Base-by-base conservation (phyloP, 2,888 invertebrate species). In the Dichetophora obliterata region DNA sequence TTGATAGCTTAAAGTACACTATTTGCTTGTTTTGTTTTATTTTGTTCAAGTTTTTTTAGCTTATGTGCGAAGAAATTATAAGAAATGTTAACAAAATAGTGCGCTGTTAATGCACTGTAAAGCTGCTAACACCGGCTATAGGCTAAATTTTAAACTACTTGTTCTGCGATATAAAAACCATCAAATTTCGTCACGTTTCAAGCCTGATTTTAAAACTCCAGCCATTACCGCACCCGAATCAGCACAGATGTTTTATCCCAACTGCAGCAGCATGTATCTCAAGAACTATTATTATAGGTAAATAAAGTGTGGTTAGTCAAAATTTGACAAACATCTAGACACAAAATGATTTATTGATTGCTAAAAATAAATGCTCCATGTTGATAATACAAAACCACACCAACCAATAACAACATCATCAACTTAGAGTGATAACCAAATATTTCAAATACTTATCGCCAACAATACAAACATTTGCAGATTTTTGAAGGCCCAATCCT, bases 241-340 rank as follows among this genome's bases (percentile, higher is more conserved):
- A 34, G 34, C 63, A 31, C 16, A 8, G 31, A 63, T 87, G 86
- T 87, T 87, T 78, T 87, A 87, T 76, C 84, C 86, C 3, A 87
- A 87, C 78, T 87, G 87, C 72, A 87, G 86, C 79, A 86, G 86
- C 75, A 87, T 87, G 88, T 87, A 86, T 77, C 82, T 87, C 69
- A 87, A 87, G 74, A 87, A 86, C 80, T 87, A 86, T 79, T 86
- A 87, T 69, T 87, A 87, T 83, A 84, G 87, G 87, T 87, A 87
- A 86, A 19, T 65, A 65, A 27, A 31, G 16, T 34, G 24, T 24
- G n/a, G n/a, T n/a, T n/a, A 22, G 3, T 16, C 6, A 68, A 68
- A 24, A 48, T 19, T 50, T 65, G 2, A 31, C 37, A 31, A 34
- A 34, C n/a, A 8, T 34, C 19, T 24, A n/a, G 6, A 4, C 3